Evolutionary conservation across 64 coral and sea anemone genomes (phyloP).

Genomic region (Stichodactyla helianthus): DNA sequence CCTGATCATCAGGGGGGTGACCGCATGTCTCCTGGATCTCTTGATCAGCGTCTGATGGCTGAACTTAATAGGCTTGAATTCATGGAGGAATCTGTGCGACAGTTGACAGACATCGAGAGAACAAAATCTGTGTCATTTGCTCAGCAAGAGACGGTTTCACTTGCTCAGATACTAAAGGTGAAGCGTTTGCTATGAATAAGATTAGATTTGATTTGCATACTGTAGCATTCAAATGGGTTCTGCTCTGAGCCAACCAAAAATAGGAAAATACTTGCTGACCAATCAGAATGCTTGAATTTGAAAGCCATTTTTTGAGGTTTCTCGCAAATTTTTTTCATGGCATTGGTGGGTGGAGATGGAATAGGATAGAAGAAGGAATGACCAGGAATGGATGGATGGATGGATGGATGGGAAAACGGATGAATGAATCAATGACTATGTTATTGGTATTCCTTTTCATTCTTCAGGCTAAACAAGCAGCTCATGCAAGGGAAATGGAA

Average conservation of each 20-base stretch:
- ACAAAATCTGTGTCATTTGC: conserved; percentile 69
- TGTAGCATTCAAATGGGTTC: no score
- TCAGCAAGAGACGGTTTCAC: conserved; percentile 91
- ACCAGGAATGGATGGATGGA: no score
- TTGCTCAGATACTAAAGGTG: conserved; percentile 96
- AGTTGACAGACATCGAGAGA: conserved; percentile 81
- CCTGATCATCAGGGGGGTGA: conserved; percentile 56
- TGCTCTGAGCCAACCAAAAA: no score
- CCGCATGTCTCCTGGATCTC: conserved; percentile 83
- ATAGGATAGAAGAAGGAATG: no score
- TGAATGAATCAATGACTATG: background rate
- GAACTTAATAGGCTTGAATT: conserved; percentile 91
- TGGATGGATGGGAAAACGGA: background rate
- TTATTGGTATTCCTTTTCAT: background rate
- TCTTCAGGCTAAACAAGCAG: conserved; percentile 76
- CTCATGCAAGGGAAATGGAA: conserved; percentile 84
- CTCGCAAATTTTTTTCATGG: no score
- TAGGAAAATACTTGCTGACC: no score
- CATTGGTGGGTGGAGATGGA: no score
- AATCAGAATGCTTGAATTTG: no score
- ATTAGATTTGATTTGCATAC: no score
- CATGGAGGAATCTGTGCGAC: conserved; percentile 92
- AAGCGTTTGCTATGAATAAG: background rate
- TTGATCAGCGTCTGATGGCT: conserved; percentile 75
- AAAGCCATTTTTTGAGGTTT: no score